Evolutionary conservation across 2,113 vertebrate genomes (phyloP).

Genomic region (Chrysemys picta): DNA sequence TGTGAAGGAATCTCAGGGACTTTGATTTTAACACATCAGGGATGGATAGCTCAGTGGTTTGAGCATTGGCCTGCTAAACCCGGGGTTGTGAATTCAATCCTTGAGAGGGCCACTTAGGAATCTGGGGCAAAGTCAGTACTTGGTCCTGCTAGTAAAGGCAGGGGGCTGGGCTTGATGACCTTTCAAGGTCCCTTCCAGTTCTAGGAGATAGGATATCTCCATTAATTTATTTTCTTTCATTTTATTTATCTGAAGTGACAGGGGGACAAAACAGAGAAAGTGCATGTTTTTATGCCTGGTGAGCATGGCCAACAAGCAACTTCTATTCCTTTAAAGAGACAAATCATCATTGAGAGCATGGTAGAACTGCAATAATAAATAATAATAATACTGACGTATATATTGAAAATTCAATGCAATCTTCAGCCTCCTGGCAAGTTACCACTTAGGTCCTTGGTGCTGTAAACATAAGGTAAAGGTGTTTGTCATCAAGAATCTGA

Average conservation of each 20-base stretch:
- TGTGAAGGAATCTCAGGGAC: not conserved
- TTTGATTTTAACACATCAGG: not conserved
- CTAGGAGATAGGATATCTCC: too few relatives aligned
- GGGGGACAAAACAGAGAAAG: not conserved
- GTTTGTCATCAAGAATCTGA: not conserved
- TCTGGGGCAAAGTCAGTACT: too few relatives aligned
- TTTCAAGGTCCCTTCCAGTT: too few relatives aligned
- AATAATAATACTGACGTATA: not conserved
- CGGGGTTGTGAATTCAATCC: too few relatives aligned
- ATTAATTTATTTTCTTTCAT: too few relatives aligned
- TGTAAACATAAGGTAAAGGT: not conserved
- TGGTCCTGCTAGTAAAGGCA: too few relatives aligned
- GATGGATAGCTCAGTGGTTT: too few relatives aligned
- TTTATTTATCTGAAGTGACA: not conserved
- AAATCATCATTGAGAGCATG: not conserved
- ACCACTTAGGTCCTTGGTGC: not conserved
- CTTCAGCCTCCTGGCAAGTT: not conserved
- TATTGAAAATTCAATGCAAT: not conserved
- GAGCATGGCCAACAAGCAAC: rapidly evolving
- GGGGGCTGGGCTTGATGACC: too few relatives aligned
- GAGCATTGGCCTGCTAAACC: too few relatives aligned
- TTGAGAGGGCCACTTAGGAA: too few relatives aligned
- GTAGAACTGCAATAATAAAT: rapidly evolving
- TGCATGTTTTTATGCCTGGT: not conserved
- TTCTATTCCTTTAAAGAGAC: not conserved